These are phyloP conservation scores for Cyanoderma ruficeps DNA, from an alignment of 2,113 vertebrate genomes.

Conservation along the genomic window DNA sequence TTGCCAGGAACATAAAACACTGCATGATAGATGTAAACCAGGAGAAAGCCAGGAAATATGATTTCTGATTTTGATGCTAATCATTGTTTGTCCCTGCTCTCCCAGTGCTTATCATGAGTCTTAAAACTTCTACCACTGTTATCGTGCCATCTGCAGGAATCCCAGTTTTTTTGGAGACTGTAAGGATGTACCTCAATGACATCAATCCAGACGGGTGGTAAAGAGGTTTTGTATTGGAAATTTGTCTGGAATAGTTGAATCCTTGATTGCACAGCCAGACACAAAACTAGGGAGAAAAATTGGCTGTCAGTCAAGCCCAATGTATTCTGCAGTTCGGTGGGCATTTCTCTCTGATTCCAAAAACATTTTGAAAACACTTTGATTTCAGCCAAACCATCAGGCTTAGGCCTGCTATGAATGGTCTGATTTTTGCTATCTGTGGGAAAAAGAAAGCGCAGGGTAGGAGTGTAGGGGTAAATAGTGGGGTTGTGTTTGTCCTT, in stretches of 20 bases:
- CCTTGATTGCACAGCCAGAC: background rate
- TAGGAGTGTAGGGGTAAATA: background rate
- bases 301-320: background rate
- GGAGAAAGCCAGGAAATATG: background rate
- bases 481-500: background rate
- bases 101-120: background rate
- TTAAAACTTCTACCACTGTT: background rate
- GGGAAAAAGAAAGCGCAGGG: background rate
- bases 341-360: background rate
- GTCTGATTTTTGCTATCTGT: background rate
- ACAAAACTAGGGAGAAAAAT: background rate
- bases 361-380: background rate
- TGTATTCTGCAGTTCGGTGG: background rate
- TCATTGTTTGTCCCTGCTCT: background rate
- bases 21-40: background rate
- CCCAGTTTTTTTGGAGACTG: background rate
- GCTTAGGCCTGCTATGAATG: background rate
- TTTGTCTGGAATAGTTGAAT: background rate
- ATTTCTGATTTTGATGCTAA: background rate
- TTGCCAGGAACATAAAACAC: background rate
- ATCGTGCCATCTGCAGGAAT: background rate
- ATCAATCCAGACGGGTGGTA: background rate
- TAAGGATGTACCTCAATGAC: background rate
- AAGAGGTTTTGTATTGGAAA: background rate
- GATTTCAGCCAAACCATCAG: background rate